These are phyloP conservation scores for Cataglyphis rosenhaueri DNA, from an alignment of 2,888 invertebrate genomes.

Conservation along the genomic window DNA sequence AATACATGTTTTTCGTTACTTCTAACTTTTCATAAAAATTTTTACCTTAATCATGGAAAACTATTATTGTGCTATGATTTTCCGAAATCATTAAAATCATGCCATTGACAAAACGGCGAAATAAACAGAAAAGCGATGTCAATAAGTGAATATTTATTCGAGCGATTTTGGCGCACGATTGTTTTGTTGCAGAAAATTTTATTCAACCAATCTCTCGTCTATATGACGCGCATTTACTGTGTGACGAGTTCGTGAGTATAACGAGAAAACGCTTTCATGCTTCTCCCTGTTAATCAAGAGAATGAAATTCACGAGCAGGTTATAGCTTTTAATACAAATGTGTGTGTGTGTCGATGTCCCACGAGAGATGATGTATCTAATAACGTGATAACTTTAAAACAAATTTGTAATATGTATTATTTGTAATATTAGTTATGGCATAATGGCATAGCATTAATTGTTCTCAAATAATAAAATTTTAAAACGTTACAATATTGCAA, in stretches of 20 bases:
- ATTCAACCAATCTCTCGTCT: constrained; percentile 57
- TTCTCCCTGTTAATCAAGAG: constrained; percentile 64
- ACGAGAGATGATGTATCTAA: constrained; percentile 25
- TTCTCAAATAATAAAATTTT: constrained; percentile 3
- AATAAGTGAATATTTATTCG: constrained; percentile 44
- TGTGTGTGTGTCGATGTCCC: constrained; percentile 14
- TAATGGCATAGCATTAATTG: constrained; percentile 22
- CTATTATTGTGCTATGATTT: neutral
- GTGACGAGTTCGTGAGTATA: constrained; percentile 61
- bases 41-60: neutral
- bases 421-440: neutral
- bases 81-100: constrained; percentile 64
- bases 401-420: constrained; percentile 21
- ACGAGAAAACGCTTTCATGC: constrained; percentile 72
- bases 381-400: constrained; percentile 32
- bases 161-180: constrained; percentile 10
- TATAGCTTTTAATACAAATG: constrained; percentile 21
- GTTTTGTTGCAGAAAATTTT: constrained; percentile 60
- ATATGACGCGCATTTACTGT: constrained; percentile 65
- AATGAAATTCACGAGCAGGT: constrained; percentile 55
- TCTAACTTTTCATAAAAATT: neutral
- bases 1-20: constrained; percentile 34
- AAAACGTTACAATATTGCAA: constrained; percentile 18
- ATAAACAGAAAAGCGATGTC: constrained; percentile 32
- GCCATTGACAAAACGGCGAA: constrained; percentile 27